These are phyloP conservation scores for Argopecten irradians DNA, from an alignment of 1,140 invertebrate genomes.

Conservation along the genomic window DNA sequence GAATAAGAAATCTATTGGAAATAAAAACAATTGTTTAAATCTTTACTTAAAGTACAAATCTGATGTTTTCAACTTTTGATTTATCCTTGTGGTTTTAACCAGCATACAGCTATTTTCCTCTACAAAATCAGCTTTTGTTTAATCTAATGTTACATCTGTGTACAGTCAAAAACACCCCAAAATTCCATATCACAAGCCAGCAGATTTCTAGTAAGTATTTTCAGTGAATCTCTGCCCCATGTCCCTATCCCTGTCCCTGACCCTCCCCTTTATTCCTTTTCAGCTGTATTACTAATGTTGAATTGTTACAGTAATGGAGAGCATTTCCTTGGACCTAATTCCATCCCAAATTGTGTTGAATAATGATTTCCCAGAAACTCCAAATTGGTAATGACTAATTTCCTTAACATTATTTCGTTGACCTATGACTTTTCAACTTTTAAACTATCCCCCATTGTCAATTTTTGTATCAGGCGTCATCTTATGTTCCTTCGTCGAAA, in stretches of 20 bases:
- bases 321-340: neutral
- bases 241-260: no score
- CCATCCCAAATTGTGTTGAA: neutral
- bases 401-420: neutral
- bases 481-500: conserved; percentile 32
- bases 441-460: no score
- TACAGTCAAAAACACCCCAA: neutral
- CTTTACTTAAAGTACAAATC: no score
- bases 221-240: no score
- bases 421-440: neutral
- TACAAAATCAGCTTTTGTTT: neutral
- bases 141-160: neutral
- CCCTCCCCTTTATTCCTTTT: no score
- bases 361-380: neutral
- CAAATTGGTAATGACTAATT: neutral
- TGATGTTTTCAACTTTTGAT: no score
- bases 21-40: no score
- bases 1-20: no score
- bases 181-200: neutral
- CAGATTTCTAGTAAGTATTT: neutral
- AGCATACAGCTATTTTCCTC: no score
- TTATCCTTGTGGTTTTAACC: no score
- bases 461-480: conserved; percentile 35
- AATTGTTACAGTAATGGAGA: no score
- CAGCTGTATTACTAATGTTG: no score